A percentile compares a stretch with the other conserved stretches of the same genome.
These are phyloP conservation scores for Lepeophtheirus nordmannii DNA, from an alignment of 2,888 invertebrate species.

Conservation along the genomic window DNA sequence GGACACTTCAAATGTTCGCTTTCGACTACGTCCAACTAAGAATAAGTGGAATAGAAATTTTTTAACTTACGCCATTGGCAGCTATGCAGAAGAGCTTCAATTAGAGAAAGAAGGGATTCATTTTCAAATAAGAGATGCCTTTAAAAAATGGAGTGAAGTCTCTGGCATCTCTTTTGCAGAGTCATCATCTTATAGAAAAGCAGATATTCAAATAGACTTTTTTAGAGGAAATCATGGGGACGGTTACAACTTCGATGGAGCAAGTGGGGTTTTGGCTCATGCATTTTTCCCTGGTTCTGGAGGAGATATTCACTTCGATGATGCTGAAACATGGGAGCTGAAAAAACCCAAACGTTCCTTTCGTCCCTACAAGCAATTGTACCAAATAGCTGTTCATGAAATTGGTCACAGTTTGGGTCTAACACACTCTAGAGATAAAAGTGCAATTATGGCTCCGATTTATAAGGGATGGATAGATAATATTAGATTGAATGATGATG, in stretches of 20 bases:
- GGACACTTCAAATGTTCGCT: no score
- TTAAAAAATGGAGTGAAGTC: constrained; percentile 6
- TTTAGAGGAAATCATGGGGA: neutral
- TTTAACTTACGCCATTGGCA: neutral
- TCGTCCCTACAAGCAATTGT: neutral
- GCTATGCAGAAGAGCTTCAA: neutral
- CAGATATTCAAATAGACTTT: constrained; percentile 18
- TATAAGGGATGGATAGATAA: constrained; percentile 2
- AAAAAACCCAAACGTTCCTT: neutral
- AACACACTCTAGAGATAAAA: constrained; percentile 2
- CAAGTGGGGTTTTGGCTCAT: constrained; percentile 15
- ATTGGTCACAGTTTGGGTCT: constrained; percentile 16
- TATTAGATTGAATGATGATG: neutral
- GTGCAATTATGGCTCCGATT: constrained; percentile 6
- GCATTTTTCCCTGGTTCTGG: constrained; percentile 15
- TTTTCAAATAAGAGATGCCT: neutral
- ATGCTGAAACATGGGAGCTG: neutral
- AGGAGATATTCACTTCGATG: constrained; percentile 11
- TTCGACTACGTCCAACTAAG: neutral
- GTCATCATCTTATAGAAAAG: neutral
- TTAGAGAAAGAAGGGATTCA: neutral
- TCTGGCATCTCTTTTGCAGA: neutral
- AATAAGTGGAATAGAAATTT: neutral
- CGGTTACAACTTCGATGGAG: constrained; percentile 4
- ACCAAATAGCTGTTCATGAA: constrained; percentile 12